Base-by-base conservation (phyloP, 2,113 vertebrate genomes). In the Holacanthus passer region DNA sequence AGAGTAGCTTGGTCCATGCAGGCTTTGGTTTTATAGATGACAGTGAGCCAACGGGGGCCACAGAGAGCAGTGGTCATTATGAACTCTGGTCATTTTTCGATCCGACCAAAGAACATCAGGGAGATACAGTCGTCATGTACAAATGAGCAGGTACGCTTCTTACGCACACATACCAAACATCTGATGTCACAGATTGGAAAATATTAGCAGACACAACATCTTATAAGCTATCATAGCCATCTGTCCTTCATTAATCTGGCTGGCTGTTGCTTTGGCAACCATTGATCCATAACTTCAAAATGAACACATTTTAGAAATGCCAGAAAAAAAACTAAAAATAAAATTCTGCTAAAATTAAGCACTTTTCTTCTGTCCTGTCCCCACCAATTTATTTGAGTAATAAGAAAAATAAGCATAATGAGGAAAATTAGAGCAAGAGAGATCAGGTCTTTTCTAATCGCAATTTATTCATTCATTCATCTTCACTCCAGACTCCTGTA, bases 1-100 rank as follows among this genome's bases (percentile, higher is more conserved):
- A 17, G 22, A 69, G 48, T 0, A 45, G 50, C 70, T 70, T 31
- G 35, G 59, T 47, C 20, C 58, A 45, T 67, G 67, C 31, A 24
- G 59, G 41, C 17, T 78, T 86, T 77, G 66, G 60, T 55, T 84
- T 78, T 60, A 83, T 73, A 82, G 67, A 86, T 83, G 77, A 76
- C 55, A 35, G 4, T n/a, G 32, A 45, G 75, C 65, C 73, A 55
- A 66, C 59, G 2, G 27, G 35, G 53, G 47, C 52, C 48, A 31
- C 59, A 7, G 24, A 70, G 72, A 64, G 27, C 67, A 73, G 68
- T 0, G 45, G 58, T 43, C 53, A 71, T 77, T 52, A 76, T 27
- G 59, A 82, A 58, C 62, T 24, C n/a, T n/a, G 45, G 27, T 69
- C n/a, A 56, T 67, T 70, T 76, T 77, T 48, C n/a, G 0, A 59